Percentiles rank a stretch among this genome's conserved stretches.
These are phyloP conservation scores for Halcyon leucocephala DNA, from an alignment of 2,797 vertebrate genomes.

Conservation along the genomic window DNA sequence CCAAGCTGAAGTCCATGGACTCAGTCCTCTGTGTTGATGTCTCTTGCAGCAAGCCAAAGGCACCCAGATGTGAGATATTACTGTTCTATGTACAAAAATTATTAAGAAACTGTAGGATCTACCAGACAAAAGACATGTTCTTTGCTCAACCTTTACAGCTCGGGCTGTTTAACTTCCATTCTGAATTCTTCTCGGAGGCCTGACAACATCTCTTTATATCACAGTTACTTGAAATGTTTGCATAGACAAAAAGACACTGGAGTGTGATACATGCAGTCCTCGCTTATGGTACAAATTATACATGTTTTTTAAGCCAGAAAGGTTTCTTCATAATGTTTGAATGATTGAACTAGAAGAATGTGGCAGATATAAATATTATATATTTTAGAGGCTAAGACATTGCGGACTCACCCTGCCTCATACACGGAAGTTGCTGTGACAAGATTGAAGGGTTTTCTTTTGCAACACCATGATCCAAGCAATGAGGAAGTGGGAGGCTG, in stretches of 20 bases:
- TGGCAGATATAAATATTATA: background rate
- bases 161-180: background rate
- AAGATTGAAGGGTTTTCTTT: background rate
- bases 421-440: background rate
- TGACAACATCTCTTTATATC: background rate
- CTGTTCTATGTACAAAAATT: background rate
- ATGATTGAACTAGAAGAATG: background rate
- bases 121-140: background rate
- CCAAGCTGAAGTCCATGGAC: background rate
- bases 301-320: background rate
- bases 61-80: background rate
- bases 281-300: background rate
- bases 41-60: background rate
- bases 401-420: background rate
- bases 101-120: background rate
- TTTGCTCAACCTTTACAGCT: background rate
- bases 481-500: background rate
- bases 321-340: background rate
- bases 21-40: background rate
- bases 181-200: background rate
- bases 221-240: conserved; percentile 16
- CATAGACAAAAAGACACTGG: background rate
- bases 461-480: background rate
- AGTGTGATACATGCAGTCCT: background rate
- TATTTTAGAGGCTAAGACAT: background rate